Evolutionary conservation across 1,140 invertebrate species (phyloP).

Genomic region (Himalopsyche phryganea): DNA sequence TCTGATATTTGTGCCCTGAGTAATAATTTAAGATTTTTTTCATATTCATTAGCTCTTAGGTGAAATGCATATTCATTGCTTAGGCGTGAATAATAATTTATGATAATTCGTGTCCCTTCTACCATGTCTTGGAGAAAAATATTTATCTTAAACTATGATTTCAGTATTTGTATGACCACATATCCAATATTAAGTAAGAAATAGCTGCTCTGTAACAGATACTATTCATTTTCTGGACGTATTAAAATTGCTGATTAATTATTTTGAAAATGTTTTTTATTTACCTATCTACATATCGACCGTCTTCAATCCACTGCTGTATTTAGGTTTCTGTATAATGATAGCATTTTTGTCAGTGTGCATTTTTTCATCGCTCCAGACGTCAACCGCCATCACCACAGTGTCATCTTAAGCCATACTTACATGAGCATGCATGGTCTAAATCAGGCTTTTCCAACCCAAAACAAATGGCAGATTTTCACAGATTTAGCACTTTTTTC

Average conservation of each 20-base stretch:
- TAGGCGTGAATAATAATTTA: background rate
- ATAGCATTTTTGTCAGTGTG: too few relatives aligned
- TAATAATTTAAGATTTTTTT: background rate
- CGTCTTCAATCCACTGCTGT: too few relatives aligned
- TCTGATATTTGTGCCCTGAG: background rate
- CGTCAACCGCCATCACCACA: too few relatives aligned
- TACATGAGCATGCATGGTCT: too few relatives aligned
- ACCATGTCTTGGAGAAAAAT: background rate
- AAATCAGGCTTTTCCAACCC: too few relatives aligned
- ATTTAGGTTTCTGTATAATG: too few relatives aligned
- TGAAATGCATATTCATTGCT: background rate
- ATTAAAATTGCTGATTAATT: slow-evolving; percentile 5
- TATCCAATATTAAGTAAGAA: background rate
- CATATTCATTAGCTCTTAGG: background rate
- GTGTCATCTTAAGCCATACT: too few relatives aligned
- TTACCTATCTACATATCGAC: too few relatives aligned
- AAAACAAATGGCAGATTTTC: too few relatives aligned
- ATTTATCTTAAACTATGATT: background rate
- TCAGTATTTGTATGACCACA: slow-evolving; percentile 5
- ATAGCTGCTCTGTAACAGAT: background rate
- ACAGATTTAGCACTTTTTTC: too few relatives aligned
- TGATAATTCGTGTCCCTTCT: too few relatives aligned
- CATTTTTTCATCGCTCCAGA: too few relatives aligned
- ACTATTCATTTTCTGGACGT: background rate
- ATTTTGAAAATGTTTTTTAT: background rate